Base-by-base conservation (phyloP, 2,797 vertebrate genomes). In the Chaunax sp. region DNA sequence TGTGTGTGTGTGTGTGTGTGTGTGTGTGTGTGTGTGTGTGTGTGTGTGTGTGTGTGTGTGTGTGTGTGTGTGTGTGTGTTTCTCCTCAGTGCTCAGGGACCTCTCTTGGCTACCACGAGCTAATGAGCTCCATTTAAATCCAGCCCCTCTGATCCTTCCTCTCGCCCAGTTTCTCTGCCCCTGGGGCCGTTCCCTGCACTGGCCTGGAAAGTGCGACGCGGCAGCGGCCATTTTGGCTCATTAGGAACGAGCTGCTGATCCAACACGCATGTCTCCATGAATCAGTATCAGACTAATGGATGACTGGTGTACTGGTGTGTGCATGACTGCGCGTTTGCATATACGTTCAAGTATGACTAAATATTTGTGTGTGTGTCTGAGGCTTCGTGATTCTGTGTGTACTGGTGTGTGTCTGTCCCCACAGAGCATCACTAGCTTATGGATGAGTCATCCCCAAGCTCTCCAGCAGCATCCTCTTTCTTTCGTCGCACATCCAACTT, bases 111-210 rank as follows among this genome's bases (percentile, higher is more conserved):
- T 86, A 88, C 86, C 78, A 63, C 53, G 77, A 85, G 89, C 84
- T 92, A 92, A 92, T 91, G 90, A 91, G 90, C 88, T 91, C 87
- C 89, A 89, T 91, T 91, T 89, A 90, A 90, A 91, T 83, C 80
- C 86, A 87, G 87, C 84, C 84, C 81, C 76, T 89, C 81, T 83
- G 86, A 91, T 90, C 85, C 87, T 72, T 89, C 66, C 79, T 78
- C 79, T 91, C 86, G 77, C 90, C 90, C 89, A 89, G 85, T 89
- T 92, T 90, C 85, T 82, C 77, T 77, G 88, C 87, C 89, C 85
- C 82, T 77, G 69, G 91, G 89, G 88, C 86, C 60, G 1, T 72
- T 83, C 72, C 53, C 78, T 81, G 84, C 70, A 72, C 86, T 89
- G 89, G 83, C 87, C 88, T 92, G 87, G 81, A 92, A 91, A 90